These are phyloP conservation scores for Trachelus tabidus DNA, from an alignment of 2,888 invertebrate genomes.

Conservation along the genomic window DNA sequence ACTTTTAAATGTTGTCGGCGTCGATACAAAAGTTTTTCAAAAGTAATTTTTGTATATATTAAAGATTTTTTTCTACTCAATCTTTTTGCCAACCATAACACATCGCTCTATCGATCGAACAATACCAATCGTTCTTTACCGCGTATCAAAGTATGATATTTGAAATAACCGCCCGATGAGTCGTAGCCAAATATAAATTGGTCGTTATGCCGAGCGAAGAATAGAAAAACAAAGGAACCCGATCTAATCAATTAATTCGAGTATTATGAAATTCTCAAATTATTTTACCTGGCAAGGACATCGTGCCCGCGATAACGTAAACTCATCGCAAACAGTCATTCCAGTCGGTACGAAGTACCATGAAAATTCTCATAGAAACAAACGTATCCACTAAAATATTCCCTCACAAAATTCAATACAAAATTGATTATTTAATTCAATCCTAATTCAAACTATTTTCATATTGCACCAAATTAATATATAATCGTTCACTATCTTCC, in stretches of 20 bases:
- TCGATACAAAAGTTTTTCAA: not conserved
- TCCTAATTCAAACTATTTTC: not conserved
- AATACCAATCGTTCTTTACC: not conserved
- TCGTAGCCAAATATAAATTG: not conserved
- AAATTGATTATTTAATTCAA: not conserved
- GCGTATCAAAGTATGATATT: not conserved
- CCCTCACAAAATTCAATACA: not conserved
- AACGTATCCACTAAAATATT: constrained; percentile 5
- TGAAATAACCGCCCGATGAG: not conserved
- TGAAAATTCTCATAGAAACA: not conserved
- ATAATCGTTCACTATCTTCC: not conserved
- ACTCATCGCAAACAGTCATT: constrained; percentile 12
- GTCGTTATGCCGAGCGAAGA: not conserved
- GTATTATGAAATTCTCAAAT: not conserved
- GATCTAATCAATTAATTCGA: not conserved
- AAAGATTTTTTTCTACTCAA: not conserved
- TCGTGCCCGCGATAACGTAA: constrained; percentile 19
- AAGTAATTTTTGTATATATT: not conserved
- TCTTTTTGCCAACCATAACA: not conserved
- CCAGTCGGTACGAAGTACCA: not conserved
- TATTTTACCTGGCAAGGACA: constrained; percentile 13
- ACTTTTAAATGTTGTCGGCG: not conserved
- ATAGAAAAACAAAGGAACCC: not conserved
- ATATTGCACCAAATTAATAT: not conserved
- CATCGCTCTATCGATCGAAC: not conserved